Conservation (phyloP, 2,797 vertebrate species). For the Pipistrellus nathusii region DNA sequence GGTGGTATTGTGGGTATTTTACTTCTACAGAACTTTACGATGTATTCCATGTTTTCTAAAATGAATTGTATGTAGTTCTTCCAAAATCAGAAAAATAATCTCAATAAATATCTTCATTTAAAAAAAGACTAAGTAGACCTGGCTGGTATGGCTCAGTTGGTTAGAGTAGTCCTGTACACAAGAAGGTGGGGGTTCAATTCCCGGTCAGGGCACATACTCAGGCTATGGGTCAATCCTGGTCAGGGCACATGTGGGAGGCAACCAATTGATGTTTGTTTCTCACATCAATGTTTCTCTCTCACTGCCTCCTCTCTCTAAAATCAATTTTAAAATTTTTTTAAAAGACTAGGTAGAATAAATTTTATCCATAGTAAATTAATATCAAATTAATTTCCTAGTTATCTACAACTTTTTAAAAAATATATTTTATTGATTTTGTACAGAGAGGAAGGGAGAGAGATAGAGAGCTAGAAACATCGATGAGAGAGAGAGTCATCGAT, state of each 20-base stretch:
- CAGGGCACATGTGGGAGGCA: background rate
- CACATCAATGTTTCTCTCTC: background rate
- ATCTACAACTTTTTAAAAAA: background rate
- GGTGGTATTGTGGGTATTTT: constrained; percentile 1
- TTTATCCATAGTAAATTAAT: background rate
- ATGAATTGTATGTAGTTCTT: background rate
- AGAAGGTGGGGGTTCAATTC: background rate
- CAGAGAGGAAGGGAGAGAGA: too few species aligned
- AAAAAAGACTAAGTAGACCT: background rate
- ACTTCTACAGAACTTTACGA: background rate
- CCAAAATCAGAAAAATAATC: constrained; percentile 50
- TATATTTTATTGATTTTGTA: too few species aligned
- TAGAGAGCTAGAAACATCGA: too few species aligned
- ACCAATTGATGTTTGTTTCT: background rate
- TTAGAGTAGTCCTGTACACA: background rate
- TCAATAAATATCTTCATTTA: constrained; percentile 25
- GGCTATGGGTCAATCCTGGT: background rate
- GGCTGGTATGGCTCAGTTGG: background rate
- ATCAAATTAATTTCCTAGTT: constrained; percentile 17
- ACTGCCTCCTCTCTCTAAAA: background rate
- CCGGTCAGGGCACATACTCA: background rate
- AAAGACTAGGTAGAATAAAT: background rate
- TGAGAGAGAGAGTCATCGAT: too few species aligned
- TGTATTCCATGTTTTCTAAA: constrained; percentile 22
- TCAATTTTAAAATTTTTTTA: background rate